phyloP scores from a whole-genome alignment of 2,888 invertebrate species.

The Hyposoter dolosus region DNA sequence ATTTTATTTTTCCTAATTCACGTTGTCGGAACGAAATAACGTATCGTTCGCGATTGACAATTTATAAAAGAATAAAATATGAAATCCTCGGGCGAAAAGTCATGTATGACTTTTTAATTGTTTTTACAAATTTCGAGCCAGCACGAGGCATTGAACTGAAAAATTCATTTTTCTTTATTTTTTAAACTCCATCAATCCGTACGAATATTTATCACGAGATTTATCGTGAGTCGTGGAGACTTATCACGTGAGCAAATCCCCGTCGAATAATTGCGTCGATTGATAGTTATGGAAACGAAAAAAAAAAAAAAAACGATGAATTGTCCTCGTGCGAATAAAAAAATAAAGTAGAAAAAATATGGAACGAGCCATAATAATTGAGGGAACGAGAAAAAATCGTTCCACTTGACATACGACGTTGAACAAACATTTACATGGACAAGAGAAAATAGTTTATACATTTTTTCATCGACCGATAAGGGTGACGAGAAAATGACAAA shows the following conservation, averaged over 20 bases:
- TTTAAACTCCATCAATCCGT: background rate
- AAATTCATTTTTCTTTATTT: background rate
- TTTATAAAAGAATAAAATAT: background rate
- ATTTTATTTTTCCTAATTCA: background rate
- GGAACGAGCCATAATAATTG: background rate
- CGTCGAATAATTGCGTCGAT: background rate
- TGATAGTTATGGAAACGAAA: background rate
- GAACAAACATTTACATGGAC: background rate
- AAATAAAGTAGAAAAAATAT: background rate
- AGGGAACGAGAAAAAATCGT: slow-evolving; percentile 3
- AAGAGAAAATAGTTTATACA: background rate
- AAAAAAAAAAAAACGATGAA: background rate
- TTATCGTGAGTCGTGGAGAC: background rate
- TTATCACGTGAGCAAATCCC: background rate
- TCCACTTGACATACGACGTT: background rate
- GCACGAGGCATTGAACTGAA: background rate
- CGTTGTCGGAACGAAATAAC: background rate
- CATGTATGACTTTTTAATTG: background rate
- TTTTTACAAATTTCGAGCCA: background rate
- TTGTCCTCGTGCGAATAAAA: background rate
- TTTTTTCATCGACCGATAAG: slow-evolving; percentile 11
- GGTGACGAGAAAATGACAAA: slow-evolving; percentile 1
- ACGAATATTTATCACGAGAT: background rate
- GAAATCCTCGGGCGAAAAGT: slow-evolving; percentile 5
- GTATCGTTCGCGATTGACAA: background rate